Base-by-base conservation (phyloP, 2,113 vertebrate species). In the Columba janthina region DNA sequence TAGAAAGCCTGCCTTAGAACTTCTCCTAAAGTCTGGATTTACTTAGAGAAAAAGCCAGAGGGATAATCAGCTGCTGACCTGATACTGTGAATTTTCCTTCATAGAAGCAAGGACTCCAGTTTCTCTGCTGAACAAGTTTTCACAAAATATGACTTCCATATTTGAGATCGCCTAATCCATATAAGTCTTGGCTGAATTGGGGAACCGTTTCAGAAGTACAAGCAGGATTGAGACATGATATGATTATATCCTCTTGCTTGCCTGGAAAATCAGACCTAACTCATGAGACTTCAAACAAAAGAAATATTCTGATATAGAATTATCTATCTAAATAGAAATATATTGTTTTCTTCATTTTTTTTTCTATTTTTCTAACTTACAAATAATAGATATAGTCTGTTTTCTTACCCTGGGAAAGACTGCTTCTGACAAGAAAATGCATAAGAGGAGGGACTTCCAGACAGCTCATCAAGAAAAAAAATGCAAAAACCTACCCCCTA, bases 401-500 rank as follows among this genome's bases (percentile, higher is more conserved):
- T 82, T 94, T 85, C 13, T 74, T 10, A 88, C 12, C 3, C 13
- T 58, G 36, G 5, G 2, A 57, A 94, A 5, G 46, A 89, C 12
- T 85, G 11, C 8, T 71, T 85, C 64, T 80, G 24, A 18, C 38
- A 67, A 80, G 67, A 67, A 91, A 62, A 46, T 50, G 28, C 31
- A 75, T 38, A 61, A 57, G 48, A 62, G 21, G n/a, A 75, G 16
- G 25, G 22, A 3, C 9, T 85, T 88, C 19, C 29, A 71, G 51
- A 44, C 44, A 90, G 9, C 20, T 85, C 40, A 73, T 34, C 19
- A 82, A 64, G 38, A 13, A 54, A 69, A 38, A 26, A 48, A 18
- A 0, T 0, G 1, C 3, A 13, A 54, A 76, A 7, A 5, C 11
- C 9, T 74, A 16, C 21, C 5, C 17, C 67, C 53, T 79, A 3